A percentile compares a stretch with the other conserved stretches of the same genome.
phyloP scores from a whole-genome alignment of 2,888 invertebrate genomes.

The Pachydiplax longipennis region DNA sequence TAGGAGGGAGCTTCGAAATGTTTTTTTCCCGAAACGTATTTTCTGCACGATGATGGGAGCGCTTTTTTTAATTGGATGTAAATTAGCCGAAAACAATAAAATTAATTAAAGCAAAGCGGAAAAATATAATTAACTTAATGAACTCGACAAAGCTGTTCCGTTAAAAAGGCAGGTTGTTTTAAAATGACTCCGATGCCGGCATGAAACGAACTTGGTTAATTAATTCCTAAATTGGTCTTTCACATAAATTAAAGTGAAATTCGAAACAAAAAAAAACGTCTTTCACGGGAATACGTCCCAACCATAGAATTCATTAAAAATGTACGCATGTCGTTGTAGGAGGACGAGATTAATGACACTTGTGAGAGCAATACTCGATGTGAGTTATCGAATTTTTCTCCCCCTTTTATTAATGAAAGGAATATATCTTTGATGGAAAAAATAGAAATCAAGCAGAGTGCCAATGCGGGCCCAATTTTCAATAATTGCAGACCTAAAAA shows the following conservation, averaged over 20 bases:
- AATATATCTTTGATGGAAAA: too few relatives aligned
- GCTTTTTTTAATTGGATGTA: constrained; percentile 18
- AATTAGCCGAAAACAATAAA: constrained; percentile 35
- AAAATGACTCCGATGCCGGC: constrained; percentile 7
- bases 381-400: too few relatives aligned
- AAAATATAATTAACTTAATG: constrained; percentile 39
- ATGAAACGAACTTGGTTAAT: constrained; percentile 37
- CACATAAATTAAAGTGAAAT: constrained; percentile 29
- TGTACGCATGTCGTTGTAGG: neutral
- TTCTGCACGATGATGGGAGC: neutral
- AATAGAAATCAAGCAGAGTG: too few relatives aligned
- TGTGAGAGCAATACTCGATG: neutral
- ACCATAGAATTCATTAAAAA: neutral
- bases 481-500: too few relatives aligned
- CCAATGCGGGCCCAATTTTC: too few relatives aligned
- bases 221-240: constrained; percentile 41
- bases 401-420: too few relatives aligned
- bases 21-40: neutral
- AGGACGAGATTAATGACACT: neutral
- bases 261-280: neutral
- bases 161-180: constrained; percentile 23
- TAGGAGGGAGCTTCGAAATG: neutral
- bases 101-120: constrained; percentile 9
- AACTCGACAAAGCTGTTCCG: constrained; percentile 36
- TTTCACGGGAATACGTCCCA: neutral